Evolutionary conservation across 2,113 vertebrate species (phyloP).

Genomic region (Lucifuga dentata): DNA sequence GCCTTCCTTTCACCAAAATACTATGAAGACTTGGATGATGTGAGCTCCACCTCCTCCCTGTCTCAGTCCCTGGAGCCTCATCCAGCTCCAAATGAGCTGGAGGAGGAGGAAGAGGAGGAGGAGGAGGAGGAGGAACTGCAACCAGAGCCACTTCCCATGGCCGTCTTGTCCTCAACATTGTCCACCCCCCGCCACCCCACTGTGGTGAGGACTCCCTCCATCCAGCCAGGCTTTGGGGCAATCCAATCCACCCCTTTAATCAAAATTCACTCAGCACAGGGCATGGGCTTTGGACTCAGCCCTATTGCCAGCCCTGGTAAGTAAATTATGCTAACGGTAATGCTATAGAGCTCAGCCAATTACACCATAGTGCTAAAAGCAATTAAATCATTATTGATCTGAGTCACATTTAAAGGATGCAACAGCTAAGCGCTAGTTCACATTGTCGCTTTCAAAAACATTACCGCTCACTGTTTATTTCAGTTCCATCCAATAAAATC

Average conservation of each 20-base stretch:
- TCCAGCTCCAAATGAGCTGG: conserved; percentile 75
- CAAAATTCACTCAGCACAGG: conserved; percentile 75
- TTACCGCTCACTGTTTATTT: conserved; percentile 16
- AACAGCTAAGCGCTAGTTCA: not conserved
- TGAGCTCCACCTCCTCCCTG: conserved; percentile 91
- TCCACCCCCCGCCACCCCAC: conserved; percentile 84
- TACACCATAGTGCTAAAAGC: too few species aligned
- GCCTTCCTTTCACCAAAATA: conserved; percentile 94
- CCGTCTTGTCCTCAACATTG: conserved; percentile 21
- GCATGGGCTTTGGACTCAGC: conserved; percentile 67
- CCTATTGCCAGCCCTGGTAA: conserved; percentile 76
- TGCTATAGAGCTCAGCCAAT: too few species aligned
- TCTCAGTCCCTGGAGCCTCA: conserved; percentile 89
- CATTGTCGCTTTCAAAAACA: not conserved
- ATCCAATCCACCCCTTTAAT: conserved; percentile 82
- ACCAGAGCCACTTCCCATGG: conserved; percentile 43
- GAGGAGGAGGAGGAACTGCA: conserved; percentile 82
- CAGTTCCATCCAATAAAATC: conserved; percentile 77
- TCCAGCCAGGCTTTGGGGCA: conserved; percentile 86
- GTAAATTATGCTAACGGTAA: conserved; percentile 7
- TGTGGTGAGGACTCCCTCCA: conserved; percentile 89
- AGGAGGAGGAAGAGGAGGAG: conserved; percentile 78
- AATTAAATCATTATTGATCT: too few species aligned
- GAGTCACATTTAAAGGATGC: not conserved
- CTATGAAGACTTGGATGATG: conserved; percentile 93